These are phyloP conservation scores for Thomomys bottae DNA, from an alignment of 2,113 vertebrate genomes.

Conservation along the genomic window DNA sequence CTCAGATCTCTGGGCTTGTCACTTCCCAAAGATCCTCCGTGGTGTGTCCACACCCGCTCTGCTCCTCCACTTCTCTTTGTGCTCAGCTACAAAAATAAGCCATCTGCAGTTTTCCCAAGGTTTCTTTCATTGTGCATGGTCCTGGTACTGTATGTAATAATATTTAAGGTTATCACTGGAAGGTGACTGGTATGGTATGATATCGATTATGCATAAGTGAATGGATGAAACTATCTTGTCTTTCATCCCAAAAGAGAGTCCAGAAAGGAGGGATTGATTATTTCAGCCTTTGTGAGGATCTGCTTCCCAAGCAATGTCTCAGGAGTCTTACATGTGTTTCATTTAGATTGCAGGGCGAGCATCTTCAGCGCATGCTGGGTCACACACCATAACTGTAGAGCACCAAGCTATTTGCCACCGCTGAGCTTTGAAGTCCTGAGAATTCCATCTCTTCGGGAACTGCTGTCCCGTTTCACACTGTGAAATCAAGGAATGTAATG, in stretches of 20 bases:
- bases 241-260: neutral
- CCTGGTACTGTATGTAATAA: fast-evolving
- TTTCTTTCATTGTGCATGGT: fast-evolving
- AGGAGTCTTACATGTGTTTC: neutral
- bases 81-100: neutral
- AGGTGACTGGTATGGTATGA: too few relatives aligned
- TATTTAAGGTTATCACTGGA: neutral
- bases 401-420: fast-evolving
- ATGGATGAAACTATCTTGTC: neutral
- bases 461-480: fast-evolving
- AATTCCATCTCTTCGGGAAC: neutral
- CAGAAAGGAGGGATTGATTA: neutral
- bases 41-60: fast-evolving
- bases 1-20: neutral
- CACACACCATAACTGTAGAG: fast-evolving
- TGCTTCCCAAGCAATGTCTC: neutral
- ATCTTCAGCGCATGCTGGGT: fast-evolving
- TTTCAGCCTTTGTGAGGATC: neutral
- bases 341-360: fast-evolving
- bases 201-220: fast-evolving
- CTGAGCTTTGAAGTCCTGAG: neutral
- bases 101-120: too few relatives aligned
- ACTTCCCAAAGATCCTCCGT: fast-evolving
- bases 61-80: neutral
- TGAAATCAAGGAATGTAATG: neutral